phyloP scores from a whole-genome alignment of 2,113 vertebrate genomes.

The Antennarius striatus region DNA sequence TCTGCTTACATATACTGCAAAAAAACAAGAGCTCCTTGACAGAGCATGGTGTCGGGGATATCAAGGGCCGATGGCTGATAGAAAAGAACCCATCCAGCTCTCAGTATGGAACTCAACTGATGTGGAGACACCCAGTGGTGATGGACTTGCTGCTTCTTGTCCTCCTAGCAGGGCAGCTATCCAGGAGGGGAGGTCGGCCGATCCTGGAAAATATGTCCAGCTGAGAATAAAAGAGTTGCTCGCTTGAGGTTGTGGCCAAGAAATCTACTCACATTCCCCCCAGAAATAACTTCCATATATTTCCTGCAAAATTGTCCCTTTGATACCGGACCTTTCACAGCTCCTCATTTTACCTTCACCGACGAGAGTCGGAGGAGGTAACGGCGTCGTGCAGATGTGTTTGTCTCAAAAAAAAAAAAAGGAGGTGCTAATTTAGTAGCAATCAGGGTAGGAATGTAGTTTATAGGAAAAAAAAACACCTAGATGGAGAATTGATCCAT shows the following conservation, averaged over 20 bases:
- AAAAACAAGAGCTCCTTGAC: not conserved
- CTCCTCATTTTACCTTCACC: not conserved
- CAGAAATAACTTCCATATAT: conserved; percentile 15
- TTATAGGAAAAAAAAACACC: no score
- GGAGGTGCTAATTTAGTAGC: no score
- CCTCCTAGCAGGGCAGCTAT: conserved; percentile 31
- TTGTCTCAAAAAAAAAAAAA: no score
- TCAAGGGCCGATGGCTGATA: conserved; percentile 4
- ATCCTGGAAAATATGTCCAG: conserved; percentile 16
- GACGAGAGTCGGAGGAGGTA: not conserved
- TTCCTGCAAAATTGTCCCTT: conserved; percentile 13
- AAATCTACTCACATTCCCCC: conserved; percentile 31
- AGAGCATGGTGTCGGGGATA: not conserved
- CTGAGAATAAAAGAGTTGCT: conserved; percentile 24
- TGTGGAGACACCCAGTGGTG: conserved; percentile 18
- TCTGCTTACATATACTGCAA: not conserved
- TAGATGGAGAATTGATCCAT: no score
- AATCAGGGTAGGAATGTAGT: no score
- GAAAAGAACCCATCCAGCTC: not conserved
- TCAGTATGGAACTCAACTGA: conserved; percentile 25
- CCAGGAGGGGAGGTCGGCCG: conserved; percentile 32
- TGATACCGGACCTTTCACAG: conserved; percentile 2
- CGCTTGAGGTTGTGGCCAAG: conserved; percentile 13
- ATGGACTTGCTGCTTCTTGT: conserved; percentile 18
- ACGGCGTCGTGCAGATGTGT: no score